phyloP scores from a whole-genome alignment of 2,113 vertebrate species.

The Motacilla tschutschensis region DNA sequence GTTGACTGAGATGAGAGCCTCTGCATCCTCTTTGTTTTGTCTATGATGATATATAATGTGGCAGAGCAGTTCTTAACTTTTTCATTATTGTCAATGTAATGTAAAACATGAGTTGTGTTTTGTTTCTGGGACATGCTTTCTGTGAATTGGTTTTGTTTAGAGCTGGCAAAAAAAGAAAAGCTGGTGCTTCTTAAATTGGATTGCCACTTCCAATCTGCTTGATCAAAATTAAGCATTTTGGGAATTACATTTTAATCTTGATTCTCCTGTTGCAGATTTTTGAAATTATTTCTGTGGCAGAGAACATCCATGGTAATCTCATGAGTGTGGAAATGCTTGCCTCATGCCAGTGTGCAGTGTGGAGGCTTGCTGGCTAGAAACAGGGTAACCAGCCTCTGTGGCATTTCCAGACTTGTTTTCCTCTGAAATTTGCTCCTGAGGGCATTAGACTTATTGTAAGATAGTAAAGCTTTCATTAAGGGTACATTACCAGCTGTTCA shows the following conservation, averaged over 20 bases:
- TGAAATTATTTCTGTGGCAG: neutral
- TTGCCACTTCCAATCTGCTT: neutral
- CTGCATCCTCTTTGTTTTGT: neutral
- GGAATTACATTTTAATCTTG: neutral
- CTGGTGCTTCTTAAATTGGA: neutral
- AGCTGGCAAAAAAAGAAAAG: neutral
- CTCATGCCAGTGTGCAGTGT: fast-evolving
- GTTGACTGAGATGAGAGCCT: neutral
- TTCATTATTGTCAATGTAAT: neutral
- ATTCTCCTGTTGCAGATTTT: neutral
- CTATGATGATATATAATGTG: neutral
- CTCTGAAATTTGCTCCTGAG: neutral
- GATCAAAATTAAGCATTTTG: neutral
- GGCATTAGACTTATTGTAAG: neutral
- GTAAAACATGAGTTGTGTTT: neutral
- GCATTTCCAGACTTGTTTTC: neutral
- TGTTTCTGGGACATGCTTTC: neutral
- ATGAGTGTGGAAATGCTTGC: neutral
- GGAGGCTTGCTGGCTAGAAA: neutral
- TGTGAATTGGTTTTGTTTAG: fast-evolving
- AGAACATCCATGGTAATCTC: neutral
- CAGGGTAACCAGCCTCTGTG: neutral
- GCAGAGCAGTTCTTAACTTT: neutral
- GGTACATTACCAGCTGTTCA: neutral
- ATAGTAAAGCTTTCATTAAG: neutral